These are phyloP conservation scores for Melozone crissalis DNA, from an alignment of 2,113 vertebrate species.

Conservation along the genomic window DNA sequence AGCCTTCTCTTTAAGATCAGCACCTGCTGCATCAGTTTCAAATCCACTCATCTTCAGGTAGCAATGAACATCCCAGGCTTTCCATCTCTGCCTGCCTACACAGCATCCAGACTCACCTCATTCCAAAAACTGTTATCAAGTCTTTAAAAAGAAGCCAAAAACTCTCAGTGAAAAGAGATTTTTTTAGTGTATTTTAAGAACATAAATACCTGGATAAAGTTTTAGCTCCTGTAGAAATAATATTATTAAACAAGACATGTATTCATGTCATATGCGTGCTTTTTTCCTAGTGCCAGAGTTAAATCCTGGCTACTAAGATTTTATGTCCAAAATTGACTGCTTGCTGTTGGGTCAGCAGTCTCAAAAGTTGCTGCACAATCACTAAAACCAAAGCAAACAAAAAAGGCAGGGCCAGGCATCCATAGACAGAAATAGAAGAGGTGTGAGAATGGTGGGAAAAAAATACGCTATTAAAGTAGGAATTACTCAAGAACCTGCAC, in stretches of 20 bases:
- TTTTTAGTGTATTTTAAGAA: background rate
- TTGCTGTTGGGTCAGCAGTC: background rate
- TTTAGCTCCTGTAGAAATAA: background rate
- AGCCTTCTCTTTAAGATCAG: background rate
- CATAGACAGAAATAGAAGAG: background rate
- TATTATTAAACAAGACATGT: background rate
- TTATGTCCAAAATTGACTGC: background rate
- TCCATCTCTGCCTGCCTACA: background rate
- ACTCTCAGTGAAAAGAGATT: accelerated
- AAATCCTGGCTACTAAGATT: background rate
- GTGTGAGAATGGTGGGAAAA: background rate
- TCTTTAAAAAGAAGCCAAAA: background rate
- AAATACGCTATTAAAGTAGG: background rate
- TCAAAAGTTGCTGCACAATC: background rate
- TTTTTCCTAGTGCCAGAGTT: background rate
- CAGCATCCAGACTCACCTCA: background rate
- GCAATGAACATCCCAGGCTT: background rate
- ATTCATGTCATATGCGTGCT: accelerated
- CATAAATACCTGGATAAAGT: background rate
- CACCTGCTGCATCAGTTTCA: background rate
- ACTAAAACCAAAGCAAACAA: background rate
- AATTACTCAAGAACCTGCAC: background rate
- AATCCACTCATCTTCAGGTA: background rate
- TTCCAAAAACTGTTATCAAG: background rate
- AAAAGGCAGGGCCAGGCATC: background rate